phyloP scores from a whole-genome alignment of 2,113 vertebrate genomes.

The Merops nubicus region DNA sequence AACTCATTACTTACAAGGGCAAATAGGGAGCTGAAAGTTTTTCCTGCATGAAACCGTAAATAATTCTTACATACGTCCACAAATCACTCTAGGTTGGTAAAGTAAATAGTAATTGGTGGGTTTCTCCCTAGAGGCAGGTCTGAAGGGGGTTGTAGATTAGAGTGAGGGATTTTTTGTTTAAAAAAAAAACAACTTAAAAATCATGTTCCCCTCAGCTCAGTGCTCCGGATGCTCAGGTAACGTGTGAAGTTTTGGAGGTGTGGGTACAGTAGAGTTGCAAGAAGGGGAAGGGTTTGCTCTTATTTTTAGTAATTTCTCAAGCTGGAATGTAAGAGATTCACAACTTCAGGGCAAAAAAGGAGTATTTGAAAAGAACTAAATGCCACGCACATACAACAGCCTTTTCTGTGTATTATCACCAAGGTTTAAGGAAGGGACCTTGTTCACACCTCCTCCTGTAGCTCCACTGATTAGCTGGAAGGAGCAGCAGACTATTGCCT shows the following conservation, averaged over 20 bases:
- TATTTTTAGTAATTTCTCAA: neutral
- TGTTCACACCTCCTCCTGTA: neutral
- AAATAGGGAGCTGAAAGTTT: constrained; percentile 51
- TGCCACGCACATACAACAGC: fast-evolving
- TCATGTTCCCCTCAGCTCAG: constrained; percentile 9
- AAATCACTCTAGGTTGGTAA: constrained; percentile 70
- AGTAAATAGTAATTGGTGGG: constrained; percentile 70
- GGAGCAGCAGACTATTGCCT: neutral
- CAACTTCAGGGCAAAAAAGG: neutral
- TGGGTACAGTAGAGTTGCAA: neutral
- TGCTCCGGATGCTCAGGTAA: constrained; percentile 51
- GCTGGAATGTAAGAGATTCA: neutral
- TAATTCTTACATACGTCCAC: constrained; percentile 62
- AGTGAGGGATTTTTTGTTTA: constrained; percentile 20
- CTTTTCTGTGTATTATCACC: neutral
- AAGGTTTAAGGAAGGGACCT: neutral
- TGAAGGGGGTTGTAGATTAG: constrained; percentile 49
- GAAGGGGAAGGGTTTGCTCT: neutral
- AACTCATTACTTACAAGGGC: constrained; percentile 57
- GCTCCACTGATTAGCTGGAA: neutral
- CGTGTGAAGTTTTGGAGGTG: neutral
- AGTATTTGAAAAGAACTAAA: neutral
- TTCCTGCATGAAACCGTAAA: constrained; percentile 61
- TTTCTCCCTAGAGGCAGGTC: constrained; percentile 64
- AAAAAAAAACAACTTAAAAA: constrained; percentile 18